phyloP scores from a whole-genome alignment of 2,888 invertebrate genomes.

The Lasioglossum pauxillum region DNA sequence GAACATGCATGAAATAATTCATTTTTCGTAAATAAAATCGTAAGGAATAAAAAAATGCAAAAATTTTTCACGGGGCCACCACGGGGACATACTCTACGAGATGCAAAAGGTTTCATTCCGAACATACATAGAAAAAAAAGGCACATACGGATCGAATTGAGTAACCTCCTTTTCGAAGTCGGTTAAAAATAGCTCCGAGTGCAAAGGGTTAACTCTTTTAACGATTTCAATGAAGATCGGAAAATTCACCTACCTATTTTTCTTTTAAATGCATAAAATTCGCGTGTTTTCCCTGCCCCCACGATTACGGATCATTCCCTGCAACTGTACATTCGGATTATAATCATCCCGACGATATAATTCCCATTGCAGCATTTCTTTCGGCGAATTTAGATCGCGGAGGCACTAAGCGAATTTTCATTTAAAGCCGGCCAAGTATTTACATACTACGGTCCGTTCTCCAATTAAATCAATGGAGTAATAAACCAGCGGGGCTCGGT shows the following conservation, averaged over 20 bases:
- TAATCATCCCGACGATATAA: neutral
- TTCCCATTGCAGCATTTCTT: neutral
- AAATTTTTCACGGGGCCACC: too few relatives aligned
- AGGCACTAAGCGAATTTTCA: neutral
- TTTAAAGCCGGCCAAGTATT: neutral
- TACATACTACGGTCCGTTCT: constrained; percentile 1
- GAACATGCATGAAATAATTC: too few relatives aligned
- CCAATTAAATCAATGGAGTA: constrained; percentile 51
- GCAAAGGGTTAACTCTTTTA: too few relatives aligned
- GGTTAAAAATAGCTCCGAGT: too few relatives aligned
- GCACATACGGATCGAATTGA: too few relatives aligned
- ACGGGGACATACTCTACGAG: too few relatives aligned
- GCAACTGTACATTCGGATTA: neutral
- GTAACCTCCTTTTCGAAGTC: too few relatives aligned
- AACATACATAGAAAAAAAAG: too few relatives aligned
- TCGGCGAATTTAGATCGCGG: neutral
- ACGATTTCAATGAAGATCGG: neutral
- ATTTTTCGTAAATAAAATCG: too few relatives aligned
- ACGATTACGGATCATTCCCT: neutral
- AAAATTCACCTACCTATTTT: neutral
- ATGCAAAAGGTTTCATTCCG: too few relatives aligned
- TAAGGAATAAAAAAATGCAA: too few relatives aligned
- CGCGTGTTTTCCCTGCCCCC: neutral
- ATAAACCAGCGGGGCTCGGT: constrained; percentile 30
- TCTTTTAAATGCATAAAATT: neutral